Base-by-base conservation (phyloP, 1,140 invertebrate species). In the Drosophila nigromelanica region DNA sequence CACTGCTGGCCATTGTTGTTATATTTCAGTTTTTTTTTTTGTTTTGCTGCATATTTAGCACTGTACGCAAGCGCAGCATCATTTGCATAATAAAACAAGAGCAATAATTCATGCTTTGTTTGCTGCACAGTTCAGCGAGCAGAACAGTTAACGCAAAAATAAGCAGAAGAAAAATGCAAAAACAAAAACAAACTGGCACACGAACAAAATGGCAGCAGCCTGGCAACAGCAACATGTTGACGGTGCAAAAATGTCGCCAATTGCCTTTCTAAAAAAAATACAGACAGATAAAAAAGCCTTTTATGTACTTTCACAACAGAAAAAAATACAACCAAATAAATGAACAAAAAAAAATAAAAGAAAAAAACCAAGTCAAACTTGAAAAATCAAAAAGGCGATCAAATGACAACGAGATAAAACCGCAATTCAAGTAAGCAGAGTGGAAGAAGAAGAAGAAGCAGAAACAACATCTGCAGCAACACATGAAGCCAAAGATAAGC, bases 181-280 rank as follows among this genome's bases (percentile, higher is more conserved):
- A 48, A 62, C 50, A 43, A 5, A n/a, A 61, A 66, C 52, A 66
- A 73, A 81, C 71, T 81, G 73, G 62, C 68, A 81, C 76, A 70
- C 43, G 69, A 58, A 55, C 70, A 68, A 68, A 59, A 70, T 70
- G 66, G 48, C 58, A 35, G 48, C 45, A 52, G 58, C 50, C 33
- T 45, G 48, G 58, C 62, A 68, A 58, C 77, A 86, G 27, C 42
- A 59, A 50, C 55, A 68, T 56, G 68, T 73, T 71, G 56, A 18
- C 51, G 39, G 8, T 61, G 58, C 47, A 60, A 79, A 76, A 66
- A 66, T 78, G 75, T 72, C 63, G 83, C 68, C 61, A 68, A 73
- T 76, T 78, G 73, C 82, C 82, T 89, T 86, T 86, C 78, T 89
- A 86, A 80, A 87, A 86, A 61, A 74, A 47, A 39, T 39, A 63